Percentiles rank a stretch among this genome's conserved stretches.
These are phyloP conservation scores for Cordylochernes scorpioides DNA, from an alignment of 2,888 invertebrate genomes.

Conservation along the genomic window DNA sequence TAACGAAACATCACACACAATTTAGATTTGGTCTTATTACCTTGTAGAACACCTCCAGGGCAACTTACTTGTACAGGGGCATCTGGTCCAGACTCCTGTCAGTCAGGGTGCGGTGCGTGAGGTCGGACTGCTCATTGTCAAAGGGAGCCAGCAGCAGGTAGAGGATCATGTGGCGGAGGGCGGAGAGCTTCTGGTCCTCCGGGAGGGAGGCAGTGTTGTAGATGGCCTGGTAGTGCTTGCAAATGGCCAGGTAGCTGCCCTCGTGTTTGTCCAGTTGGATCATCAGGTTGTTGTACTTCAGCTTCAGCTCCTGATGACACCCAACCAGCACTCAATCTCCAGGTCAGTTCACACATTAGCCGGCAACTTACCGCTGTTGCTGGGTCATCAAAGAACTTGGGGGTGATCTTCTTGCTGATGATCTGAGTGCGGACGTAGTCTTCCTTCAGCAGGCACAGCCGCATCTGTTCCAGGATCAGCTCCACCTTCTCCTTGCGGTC, in stretches of 20 bases:
- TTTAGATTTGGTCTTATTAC: no score
- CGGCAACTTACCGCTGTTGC: slow-evolving; percentile 31
- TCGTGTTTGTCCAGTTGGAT: slow-evolving; percentile 87
- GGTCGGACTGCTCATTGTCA: slow-evolving; percentile 88
- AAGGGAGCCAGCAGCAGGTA: slow-evolving; percentile 80
- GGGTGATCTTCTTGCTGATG: slow-evolving; percentile 91
- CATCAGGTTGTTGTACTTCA: slow-evolving; percentile 54
- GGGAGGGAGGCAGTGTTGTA: slow-evolving; percentile 47
- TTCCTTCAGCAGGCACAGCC: slow-evolving; percentile 73
- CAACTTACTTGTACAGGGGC: slow-evolving; percentile 61
- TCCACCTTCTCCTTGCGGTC: slow-evolving; percentile 86
- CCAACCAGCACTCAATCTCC: no score
- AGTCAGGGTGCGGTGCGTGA: slow-evolving; percentile 63
- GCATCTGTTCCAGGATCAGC: slow-evolving; percentile 91
- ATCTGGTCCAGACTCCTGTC: slow-evolving; percentile 67
- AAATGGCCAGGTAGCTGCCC: slow-evolving; percentile 66
- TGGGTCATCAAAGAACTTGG: slow-evolving; percentile 80
- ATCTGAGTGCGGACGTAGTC: slow-evolving; percentile 94
- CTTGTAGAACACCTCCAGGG: no score
- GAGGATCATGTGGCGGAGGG: slow-evolving; percentile 56
- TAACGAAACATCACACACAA: no score
- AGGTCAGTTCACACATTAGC: no score
- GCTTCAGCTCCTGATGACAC: slow-evolving; percentile 33
- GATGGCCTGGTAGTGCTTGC: slow-evolving; percentile 81
- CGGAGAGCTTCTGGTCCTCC: slow-evolving; percentile 24